Conservation (phyloP, 2,113 vertebrate species). For the Sander vitreus region DNA sequence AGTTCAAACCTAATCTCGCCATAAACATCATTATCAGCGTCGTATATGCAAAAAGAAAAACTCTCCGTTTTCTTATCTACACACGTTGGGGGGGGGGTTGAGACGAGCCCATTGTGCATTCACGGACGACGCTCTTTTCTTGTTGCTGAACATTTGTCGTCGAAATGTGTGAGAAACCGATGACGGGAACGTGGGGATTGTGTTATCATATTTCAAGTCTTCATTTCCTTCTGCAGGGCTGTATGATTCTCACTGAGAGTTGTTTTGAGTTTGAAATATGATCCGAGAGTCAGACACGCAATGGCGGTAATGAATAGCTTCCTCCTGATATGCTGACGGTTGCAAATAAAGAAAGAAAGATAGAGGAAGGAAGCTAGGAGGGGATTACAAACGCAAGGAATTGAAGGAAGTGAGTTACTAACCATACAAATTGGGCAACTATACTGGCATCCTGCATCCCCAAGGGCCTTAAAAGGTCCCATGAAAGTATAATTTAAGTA, state of each 20-base stretch:
- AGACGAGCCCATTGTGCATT: background rate
- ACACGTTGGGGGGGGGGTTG: background rate
- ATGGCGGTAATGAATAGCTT: constrained; percentile 39
- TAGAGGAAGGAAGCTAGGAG: background rate
- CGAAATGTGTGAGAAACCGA: constrained; percentile 38
- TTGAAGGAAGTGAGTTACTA: background rate
- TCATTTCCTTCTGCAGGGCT: constrained; percentile 17
- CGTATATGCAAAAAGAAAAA: constrained; percentile 14
- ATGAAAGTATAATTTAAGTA: too few species aligned
- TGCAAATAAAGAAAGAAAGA: constrained; percentile 19
- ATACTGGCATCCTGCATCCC: too few species aligned
- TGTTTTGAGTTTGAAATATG: constrained; percentile 52
- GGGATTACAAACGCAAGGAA: background rate
- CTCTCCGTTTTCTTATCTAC: constrained; percentile 3
- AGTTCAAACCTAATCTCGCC: constrained; percentile 13
- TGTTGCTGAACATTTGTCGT: constrained; percentile 5
- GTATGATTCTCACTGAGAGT: constrained; percentile 46
- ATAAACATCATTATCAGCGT: constrained; percentile 6
- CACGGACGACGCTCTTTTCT: background rate
- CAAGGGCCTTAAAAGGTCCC: too few species aligned
- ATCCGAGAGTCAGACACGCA: constrained; percentile 21
- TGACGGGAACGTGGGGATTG: constrained; percentile 5
- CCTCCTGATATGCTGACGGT: constrained; percentile 43
- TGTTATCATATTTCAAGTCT: constrained; percentile 42
- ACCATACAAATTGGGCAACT: background rate